A percentile compares a stretch with the other conserved stretches of the same genome.
These are phyloP conservation scores for Carassius carassius DNA, from an alignment of 2,113 vertebrate species.

Conservation along the genomic window DNA sequence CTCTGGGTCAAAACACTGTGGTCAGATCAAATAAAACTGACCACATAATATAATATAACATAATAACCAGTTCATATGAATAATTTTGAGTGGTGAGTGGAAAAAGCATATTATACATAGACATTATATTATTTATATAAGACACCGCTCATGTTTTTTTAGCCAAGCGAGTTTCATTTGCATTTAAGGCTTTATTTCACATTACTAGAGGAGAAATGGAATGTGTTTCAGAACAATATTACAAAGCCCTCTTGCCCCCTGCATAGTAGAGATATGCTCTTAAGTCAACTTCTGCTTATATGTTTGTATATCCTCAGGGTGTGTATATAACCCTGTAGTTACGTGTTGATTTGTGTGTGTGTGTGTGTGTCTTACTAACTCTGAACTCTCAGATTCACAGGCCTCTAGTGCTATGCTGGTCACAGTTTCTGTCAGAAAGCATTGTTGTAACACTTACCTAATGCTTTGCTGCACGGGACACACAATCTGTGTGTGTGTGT, in stretches of 20 bases:
- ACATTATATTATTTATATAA: not conserved
- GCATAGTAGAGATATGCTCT: not conserved
- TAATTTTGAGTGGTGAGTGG: not conserved
- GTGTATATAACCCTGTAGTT: not conserved
- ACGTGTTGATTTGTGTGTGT: not conserved
- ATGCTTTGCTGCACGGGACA: not conserved
- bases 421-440: slow-evolving; percentile 22
- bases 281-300: not conserved
- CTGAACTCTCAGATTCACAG: slow-evolving; percentile 18
- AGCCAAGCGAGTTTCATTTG: not conserved
- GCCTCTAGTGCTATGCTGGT: not conserved
- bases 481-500: not conserved
- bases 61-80: not conserved
- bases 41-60: too few relatives aligned
- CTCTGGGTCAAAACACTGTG: not conserved
- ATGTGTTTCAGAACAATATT: not conserved
- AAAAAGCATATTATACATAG: not conserved
- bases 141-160: not conserved
- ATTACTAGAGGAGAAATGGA: not conserved
- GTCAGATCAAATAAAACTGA: not conserved
- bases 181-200: slow-evolving; percentile 6
- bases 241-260: not conserved
- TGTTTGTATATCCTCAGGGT: not conserved
- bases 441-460: slow-evolving; percentile 20
- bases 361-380: not conserved